Percentiles rank a stretch among this genome's conserved stretches.
These are phyloP conservation scores for Apomyelois bistriatella DNA, from an alignment of 2,888 invertebrate species.

Conservation along the genomic window DNA sequence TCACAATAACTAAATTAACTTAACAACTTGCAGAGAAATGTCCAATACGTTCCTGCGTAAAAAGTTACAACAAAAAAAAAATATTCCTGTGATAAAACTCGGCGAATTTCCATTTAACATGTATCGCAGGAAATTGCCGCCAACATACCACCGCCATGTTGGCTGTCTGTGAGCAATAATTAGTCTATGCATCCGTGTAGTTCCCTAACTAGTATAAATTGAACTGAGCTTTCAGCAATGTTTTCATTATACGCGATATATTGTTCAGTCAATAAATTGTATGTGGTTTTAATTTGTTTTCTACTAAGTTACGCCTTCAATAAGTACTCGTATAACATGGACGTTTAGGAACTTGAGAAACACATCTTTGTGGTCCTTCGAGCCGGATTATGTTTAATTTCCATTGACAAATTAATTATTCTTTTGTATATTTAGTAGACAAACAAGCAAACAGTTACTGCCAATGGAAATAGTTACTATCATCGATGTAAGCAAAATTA, in stretches of 20 bases:
- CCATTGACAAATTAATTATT: too few species aligned
- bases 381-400: too few species aligned
- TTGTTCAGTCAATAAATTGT: neutral
- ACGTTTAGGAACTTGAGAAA: too few species aligned
- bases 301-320: too few species aligned
- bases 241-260: neutral
- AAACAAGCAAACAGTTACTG: too few species aligned
- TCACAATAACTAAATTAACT: too few species aligned
- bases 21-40: neutral
- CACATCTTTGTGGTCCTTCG: too few species aligned
- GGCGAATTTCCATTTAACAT: constrained; percentile 52
- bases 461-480: too few species aligned
- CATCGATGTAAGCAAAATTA: too few species aligned
- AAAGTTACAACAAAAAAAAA: neutral
- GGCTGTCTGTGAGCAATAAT: constrained; percentile 39
- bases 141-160: constrained; percentile 31
- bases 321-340: too few species aligned
- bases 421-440: too few species aligned
- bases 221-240: neutral
- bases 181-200: constrained; percentile 27
- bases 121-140: constrained; percentile 61
- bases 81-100: constrained; percentile 15
- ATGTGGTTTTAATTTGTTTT: too few species aligned
- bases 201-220: neutral
- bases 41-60: neutral